These are phyloP conservation scores for Enteromius anoplus DNA, from an alignment of 2,797 vertebrate genomes.

Conservation along the genomic window DNA sequence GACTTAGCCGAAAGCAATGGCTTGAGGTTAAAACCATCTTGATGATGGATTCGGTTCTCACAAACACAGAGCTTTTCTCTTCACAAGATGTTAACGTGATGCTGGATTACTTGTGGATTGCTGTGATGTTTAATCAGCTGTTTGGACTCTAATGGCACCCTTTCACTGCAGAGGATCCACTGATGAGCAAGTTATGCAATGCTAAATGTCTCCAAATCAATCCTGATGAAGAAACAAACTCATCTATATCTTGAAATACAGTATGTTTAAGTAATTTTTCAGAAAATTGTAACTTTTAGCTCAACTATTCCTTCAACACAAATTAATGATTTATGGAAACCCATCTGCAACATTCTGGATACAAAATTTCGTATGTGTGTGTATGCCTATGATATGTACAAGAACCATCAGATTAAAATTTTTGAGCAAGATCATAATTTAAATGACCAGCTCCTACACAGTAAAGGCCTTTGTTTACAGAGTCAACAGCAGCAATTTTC, in stretches of 20 bases:
- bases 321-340: background rate
- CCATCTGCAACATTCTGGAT: background rate
- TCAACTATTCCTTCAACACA: background rate
- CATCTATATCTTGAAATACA: background rate
- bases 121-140: background rate
- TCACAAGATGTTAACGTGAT: background rate
- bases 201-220: background rate
- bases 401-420: background rate
- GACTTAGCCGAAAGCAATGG: background rate
- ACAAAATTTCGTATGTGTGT: background rate
- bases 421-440: constrained; percentile 8
- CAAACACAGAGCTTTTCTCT: background rate
- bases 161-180: background rate
- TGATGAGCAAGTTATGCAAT: background rate
- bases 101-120: background rate
- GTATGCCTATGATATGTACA: background rate
- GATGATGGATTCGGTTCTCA: background rate
- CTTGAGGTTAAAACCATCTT: background rate
- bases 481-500: constrained; percentile 35
- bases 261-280: background rate
- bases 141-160: background rate
- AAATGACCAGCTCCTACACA: constrained; percentile 21
- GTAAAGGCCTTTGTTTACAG: constrained; percentile 22
- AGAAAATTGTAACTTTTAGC: background rate
- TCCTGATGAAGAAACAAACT: background rate